A percentile compares a stretch with the other conserved stretches of the same genome.
Evolutionary conservation across 2,888 invertebrate genomes (phyloP).

Genomic region (Nomada flava): DNA sequence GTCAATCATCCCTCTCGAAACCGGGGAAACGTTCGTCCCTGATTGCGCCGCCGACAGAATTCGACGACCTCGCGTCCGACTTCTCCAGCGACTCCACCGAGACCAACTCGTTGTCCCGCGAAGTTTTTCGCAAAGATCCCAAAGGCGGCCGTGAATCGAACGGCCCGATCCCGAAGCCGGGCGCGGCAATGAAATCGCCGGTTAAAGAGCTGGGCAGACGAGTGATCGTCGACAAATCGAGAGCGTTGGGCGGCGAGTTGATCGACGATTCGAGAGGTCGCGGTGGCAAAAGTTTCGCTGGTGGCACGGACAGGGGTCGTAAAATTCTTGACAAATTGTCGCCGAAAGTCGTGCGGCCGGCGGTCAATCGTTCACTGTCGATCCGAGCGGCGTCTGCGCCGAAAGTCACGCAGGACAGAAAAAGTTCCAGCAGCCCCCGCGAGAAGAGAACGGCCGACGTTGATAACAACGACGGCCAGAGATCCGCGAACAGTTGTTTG

Average conservation of each 20-base stretch:
- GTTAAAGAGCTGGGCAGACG: conserved; percentile 72
- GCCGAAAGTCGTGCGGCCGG: conserved; percentile 66
- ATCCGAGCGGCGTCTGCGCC: conserved; percentile 75
- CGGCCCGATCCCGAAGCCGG: conserved; percentile 41
- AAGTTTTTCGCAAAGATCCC: conserved; percentile 67
- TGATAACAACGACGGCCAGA: neutral
- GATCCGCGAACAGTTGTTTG: conserved; percentile 45
- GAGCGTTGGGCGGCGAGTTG: conserved; percentile 73
- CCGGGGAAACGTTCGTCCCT: conserved; percentile 81
- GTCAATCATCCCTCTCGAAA: conserved; percentile 25
- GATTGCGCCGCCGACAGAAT: conserved; percentile 84
- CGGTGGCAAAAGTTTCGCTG: conserved; percentile 45
- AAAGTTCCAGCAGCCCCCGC: conserved; percentile 26
- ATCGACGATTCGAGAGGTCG: conserved; percentile 30
- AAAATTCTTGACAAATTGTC: conserved; percentile 70
- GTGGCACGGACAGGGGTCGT: conserved; percentile 61
- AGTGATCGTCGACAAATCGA: conserved; percentile 78
- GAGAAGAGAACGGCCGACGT: conserved; percentile 22
- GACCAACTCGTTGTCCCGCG: conserved; percentile 77
- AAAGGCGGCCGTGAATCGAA: conserved; percentile 40
- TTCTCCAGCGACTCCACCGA: conserved; percentile 81
- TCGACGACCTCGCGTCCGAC: conserved; percentile 81
- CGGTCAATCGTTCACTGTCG: conserved; percentile 74
- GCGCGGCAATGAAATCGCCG: conserved; percentile 38
- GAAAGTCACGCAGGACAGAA: conserved; percentile 70